phyloP scores from a whole-genome alignment of 2,797 vertebrate genomes.

The Micrastur ruficollis region DNA sequence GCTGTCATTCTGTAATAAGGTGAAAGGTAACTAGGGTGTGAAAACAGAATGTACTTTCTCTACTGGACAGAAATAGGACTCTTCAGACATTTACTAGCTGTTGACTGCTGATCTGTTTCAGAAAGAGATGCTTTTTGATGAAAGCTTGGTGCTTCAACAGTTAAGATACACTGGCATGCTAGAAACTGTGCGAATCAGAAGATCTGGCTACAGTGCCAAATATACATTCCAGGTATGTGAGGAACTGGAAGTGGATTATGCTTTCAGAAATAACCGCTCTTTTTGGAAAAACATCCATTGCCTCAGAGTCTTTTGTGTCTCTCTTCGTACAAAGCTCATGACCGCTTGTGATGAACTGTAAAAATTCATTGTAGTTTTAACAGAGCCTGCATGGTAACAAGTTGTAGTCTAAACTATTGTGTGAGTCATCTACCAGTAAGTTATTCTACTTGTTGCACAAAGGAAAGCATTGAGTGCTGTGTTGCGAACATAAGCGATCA shows the following conservation, averaged over 20 bases:
- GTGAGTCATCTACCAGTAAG: not conserved
- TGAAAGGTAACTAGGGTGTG: not conserved
- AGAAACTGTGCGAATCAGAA: constrained; percentile 94
- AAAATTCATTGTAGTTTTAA: not conserved
- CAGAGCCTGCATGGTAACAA: not conserved
- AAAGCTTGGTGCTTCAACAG: constrained; percentile 92
- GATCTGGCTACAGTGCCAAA: constrained; percentile 96
- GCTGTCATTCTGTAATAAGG: not conserved
- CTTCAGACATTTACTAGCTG: not conserved
- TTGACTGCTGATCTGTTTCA: constrained; percentile 58
- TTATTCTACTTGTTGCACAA: not conserved
- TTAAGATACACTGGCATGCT: constrained; percentile 97
- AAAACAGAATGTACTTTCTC: not conserved
- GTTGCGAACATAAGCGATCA: not conserved
- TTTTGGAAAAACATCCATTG: fast-evolving
- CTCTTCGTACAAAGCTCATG: not conserved
- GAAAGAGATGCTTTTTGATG: constrained; percentile 93
- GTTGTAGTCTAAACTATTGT: not conserved
- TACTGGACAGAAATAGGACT: not conserved
- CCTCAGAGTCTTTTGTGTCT: not conserved
- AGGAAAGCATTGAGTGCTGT: not conserved
- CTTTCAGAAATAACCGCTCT: not conserved
- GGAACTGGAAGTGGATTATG: not conserved
- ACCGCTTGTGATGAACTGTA: not conserved
- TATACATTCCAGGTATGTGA: constrained; percentile 91